Percentiles rank a stretch among this genome's conserved stretches.
These are phyloP conservation scores for Ceratosolen fusciceps DNA, from an alignment of 1,140 invertebrate genomes.

Conservation along the genomic window DNA sequence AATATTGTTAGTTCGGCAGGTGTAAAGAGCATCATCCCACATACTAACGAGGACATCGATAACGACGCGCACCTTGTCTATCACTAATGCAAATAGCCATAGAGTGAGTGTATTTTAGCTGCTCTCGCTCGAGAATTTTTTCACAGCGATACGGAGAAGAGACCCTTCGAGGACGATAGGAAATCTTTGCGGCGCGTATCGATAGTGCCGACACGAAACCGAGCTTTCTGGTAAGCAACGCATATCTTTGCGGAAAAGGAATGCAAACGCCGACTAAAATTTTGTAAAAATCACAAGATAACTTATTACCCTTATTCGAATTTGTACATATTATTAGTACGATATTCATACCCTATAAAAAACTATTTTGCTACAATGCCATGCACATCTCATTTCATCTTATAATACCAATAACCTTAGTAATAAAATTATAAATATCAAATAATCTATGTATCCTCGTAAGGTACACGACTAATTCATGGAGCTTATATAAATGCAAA, in stretches of 20 bases:
- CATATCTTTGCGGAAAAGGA: constrained; percentile 16
- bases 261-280: neutral
- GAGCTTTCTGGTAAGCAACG: constrained; percentile 1
- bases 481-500: no score
- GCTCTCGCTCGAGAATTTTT: constrained; percentile 9
- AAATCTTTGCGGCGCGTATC: neutral
- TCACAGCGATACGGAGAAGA: neutral
- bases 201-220: constrained; percentile 18
- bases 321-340: no score
- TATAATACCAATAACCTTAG: no score
- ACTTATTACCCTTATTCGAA: neutral
- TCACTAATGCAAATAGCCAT: constrained; percentile 56
- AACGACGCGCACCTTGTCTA: constrained; percentile 59
- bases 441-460: no score
- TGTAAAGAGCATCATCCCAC: constrained; percentile 38
- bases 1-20: constrained; percentile 45
- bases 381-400: no score
- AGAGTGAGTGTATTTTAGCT: constrained; percentile 13
- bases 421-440: no score
- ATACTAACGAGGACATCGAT: constrained; percentile 32
- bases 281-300: constrained; percentile 32
- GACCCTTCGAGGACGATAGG: constrained; percentile 19
- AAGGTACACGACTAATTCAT: no score
- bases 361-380: no score
- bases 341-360: no score